Base-by-base conservation (phyloP, 2,888 invertebrate species). In the Operophtera brumata region DNA sequence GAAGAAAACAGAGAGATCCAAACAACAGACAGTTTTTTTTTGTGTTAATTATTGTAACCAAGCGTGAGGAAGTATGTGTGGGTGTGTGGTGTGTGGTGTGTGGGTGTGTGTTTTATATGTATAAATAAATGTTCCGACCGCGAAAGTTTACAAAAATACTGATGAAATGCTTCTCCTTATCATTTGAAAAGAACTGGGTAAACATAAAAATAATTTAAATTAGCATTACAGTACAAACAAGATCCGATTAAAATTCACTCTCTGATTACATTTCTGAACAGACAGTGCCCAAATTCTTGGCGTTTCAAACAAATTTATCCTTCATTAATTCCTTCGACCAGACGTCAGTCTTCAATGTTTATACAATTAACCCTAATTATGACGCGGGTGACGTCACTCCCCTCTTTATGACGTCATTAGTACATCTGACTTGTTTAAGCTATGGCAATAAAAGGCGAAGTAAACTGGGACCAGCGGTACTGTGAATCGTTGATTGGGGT, bases 281-380 rank as follows among this genome's bases (percentile, higher is more conserved):
- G 37, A 44, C 47, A 39, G 41, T 30, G 35, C 48, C 51, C 9
- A 35, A 56, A 48, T 42, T 48, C 43, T 35, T 37, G n/a, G 13
- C 44, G 36, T 35, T 41, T 26, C 26, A 40, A 52, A 20, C 20
- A 3, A 20, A 41, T 47, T 57, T 43, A 54, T 42, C 45, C 47
- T 45, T 40, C 42, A 47, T 46, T 49, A 57, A 41, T 36, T 49
- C 41, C 44, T 40, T 50, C 39, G 28, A 25, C 49, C 45, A 49
- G 56, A 56, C 56, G 52, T 57, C 55, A 47, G 37, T 58, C 53
- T 60, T 62, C 66, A 68, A 70, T 77, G 75, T 75, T 74, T 77
- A 77, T 73, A 74, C 66, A 77, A 76, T 78, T 73, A 75, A 72
- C 75, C 72, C 72, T 76, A 80, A 78, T 82, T 79, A 77, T 61